Evolutionary conservation across 2,113 vertebrate genomes (phyloP).

Genomic region (Callionymus lyra): DNA sequence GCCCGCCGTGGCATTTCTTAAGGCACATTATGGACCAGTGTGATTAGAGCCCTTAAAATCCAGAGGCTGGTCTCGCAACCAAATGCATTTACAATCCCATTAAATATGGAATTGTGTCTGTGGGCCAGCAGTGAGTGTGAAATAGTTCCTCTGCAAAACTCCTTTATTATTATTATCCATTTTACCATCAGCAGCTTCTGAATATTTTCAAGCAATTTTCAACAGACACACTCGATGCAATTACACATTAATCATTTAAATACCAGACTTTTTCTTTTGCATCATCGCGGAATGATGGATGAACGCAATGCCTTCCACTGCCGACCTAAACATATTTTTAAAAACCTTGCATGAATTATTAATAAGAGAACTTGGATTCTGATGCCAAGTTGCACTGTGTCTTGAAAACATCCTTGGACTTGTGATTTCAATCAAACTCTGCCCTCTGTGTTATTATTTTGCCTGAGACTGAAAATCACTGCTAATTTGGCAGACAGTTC

Average conservation of each 20-base stretch:
- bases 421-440: conserved; percentile 8
- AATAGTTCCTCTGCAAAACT: conserved; percentile 51
- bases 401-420: conserved; percentile 32
- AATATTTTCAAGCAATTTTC: conserved; percentile 45
- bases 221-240: conserved; percentile 25
- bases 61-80: conserved; percentile 65
- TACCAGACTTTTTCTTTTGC: conserved; percentile 23
- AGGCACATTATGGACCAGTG: conserved; percentile 61
- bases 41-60: conserved; percentile 69
- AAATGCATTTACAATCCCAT: conserved; percentile 71
- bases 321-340: too few species aligned
- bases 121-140: conserved; percentile 65
- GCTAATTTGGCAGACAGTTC: conserved; percentile 2
- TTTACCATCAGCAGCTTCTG: conserved; percentile 41
- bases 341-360: conserved; percentile 15
- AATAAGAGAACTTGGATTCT: conserved; percentile 20
- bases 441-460: conserved; percentile 10
- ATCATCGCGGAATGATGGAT: neutral
- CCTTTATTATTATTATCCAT: conserved; percentile 31
- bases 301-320: too few species aligned
- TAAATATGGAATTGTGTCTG: conserved; percentile 71
- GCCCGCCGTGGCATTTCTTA: conserved; percentile 56
- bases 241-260: conserved; percentile 42
- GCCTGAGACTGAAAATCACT: conserved; percentile 1
- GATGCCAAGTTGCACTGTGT: conserved; percentile 1